These are phyloP conservation scores for Sorex fumeus DNA, from an alignment of 2,113 vertebrate species.

Conservation along the genomic window DNA sequence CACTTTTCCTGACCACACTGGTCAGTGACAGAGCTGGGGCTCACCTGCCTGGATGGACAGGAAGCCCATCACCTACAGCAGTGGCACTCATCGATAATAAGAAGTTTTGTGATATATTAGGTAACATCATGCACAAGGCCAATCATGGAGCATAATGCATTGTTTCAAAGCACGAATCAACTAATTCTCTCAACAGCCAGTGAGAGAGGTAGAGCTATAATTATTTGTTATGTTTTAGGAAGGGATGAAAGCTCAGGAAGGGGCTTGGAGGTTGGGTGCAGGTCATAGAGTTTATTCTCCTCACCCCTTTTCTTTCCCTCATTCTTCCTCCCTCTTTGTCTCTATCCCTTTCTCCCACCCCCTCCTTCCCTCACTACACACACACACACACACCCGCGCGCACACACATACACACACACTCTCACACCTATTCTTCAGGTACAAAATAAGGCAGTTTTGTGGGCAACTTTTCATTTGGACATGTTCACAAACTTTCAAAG, in stretches of 20 bases:
- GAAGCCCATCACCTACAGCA: neutral
- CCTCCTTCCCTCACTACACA: no score
- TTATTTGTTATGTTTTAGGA: neutral
- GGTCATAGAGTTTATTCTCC: neutral
- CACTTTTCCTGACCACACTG: neutral
- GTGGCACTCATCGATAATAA: neutral
- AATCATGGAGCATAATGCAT: neutral
- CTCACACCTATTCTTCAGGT: no score
- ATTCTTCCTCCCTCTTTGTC: no score
- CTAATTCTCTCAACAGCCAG: neutral
- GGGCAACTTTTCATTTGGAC: no score
- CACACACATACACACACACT: no score
- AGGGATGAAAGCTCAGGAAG: neutral
- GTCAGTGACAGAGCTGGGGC: neutral
- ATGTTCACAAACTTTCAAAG: no score
- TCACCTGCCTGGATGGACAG: neutral
- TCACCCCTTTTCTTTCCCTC: neutral
- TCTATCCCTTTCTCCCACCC: neutral
- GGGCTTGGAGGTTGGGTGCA: neutral
- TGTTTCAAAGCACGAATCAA: neutral
- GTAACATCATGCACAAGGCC: neutral
- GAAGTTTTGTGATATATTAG: neutral
- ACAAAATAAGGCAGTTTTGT: no score
- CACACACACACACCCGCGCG: no score
- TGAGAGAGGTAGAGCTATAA: neutral